Percentiles rank a stretch among this genome's conserved stretches.
These are phyloP conservation scores for Leuciscus idus DNA, from an alignment of 2,113 vertebrate genomes.

Conservation along the genomic window DNA sequence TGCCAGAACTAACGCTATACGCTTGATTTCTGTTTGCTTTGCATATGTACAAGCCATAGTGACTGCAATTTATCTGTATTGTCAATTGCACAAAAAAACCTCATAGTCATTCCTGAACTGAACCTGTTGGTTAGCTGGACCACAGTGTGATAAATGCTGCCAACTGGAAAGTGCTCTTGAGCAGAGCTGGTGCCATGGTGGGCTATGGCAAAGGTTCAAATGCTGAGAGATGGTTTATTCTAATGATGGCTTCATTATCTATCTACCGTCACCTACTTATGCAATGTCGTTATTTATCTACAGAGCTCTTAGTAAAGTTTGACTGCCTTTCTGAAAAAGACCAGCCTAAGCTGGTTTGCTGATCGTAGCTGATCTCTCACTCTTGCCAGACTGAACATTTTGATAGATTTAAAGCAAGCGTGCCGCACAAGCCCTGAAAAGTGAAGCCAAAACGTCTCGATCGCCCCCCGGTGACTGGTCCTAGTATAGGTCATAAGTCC, in stretches of 20 bases:
- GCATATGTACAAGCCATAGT: background rate
- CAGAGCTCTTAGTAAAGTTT: background rate
- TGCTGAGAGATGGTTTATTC: background rate
- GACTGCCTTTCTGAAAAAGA: background rate
- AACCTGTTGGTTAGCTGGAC: constrained; percentile 14
- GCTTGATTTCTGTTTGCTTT: background rate
- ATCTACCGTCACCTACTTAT: background rate
- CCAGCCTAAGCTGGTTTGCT: background rate
- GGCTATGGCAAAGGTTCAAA: background rate
- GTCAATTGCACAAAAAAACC: background rate
- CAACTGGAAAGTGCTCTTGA: constrained; percentile 9
- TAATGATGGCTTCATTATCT: background rate
- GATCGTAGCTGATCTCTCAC: background rate
- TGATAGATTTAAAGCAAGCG: background rate
- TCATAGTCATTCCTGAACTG: background rate
- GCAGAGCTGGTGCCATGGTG: background rate
- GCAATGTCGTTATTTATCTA: background rate
- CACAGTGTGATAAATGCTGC: background rate
- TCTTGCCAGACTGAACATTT: background rate
- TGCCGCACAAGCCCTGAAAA: no score
- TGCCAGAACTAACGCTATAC: no score
- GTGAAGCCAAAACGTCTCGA: no score
- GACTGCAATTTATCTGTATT: background rate
- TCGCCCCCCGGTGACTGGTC: no score
- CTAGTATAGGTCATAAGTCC: no score